Evolutionary conservation across 2,888 invertebrate genomes (phyloP).

Genomic region (Andrena hattorfiana): DNA sequence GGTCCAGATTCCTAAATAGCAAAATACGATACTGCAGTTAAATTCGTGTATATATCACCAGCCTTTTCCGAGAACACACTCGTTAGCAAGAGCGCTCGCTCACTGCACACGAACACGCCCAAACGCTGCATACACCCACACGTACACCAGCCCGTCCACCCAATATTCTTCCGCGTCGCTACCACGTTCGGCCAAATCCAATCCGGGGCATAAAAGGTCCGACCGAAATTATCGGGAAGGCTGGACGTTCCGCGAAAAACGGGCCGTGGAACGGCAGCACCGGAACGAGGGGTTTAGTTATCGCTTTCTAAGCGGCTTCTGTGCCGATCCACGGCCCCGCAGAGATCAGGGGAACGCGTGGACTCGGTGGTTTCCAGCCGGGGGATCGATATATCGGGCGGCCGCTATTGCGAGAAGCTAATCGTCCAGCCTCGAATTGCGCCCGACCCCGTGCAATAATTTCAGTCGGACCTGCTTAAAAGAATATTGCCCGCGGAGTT

Average conservation of each 20-base stretch:
- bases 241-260: constrained; percentile 63
- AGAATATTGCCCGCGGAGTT: constrained; percentile 16
- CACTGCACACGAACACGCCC: constrained; percentile 7
- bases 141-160: constrained; percentile 11
- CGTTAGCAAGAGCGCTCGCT: not conserved
- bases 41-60: constrained; percentile 6
- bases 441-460: constrained; percentile 13
- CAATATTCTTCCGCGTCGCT: constrained; percentile 57
- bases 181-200: constrained; percentile 73
- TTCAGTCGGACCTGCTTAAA: not conserved
- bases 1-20: not conserved
- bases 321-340: constrained; percentile 50
- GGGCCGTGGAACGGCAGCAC: constrained; percentile 52
- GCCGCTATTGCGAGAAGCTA: constrained; percentile 49
- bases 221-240: constrained; percentile 76
- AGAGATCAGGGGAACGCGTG: constrained; percentile 43
- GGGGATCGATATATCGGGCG: constrained; percentile 58
- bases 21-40: not conserved
- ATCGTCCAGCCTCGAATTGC: constrained; percentile 50
- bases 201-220: constrained; percentile 77
- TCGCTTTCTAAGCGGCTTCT: constrained; percentile 64
- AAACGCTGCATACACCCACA: not conserved
- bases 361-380: constrained; percentile 29
- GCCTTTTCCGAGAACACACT: constrained; percentile 3
- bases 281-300: constrained; percentile 60